Conservation (phyloP, 2,113 vertebrate genomes). For the Recurvirostra avosetta region DNA sequence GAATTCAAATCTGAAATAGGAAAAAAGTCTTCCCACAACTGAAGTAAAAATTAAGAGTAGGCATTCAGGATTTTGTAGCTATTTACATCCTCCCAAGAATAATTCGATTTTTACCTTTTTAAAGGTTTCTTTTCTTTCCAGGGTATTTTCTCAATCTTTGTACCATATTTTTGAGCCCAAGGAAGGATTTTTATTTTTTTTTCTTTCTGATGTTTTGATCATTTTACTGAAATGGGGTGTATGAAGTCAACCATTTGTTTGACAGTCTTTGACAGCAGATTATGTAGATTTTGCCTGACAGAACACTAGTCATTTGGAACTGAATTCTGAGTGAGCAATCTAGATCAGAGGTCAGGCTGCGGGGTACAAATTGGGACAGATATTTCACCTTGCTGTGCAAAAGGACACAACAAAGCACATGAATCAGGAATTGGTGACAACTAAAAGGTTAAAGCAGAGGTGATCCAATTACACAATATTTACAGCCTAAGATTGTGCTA, state of each 20-base stretch:
- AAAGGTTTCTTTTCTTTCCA: background rate
- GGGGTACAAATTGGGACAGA: conserved; percentile 47
- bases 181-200: background rate
- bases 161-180: background rate
- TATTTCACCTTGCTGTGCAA: conserved; percentile 55
- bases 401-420: conserved; percentile 47
- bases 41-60: background rate
- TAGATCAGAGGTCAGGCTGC: conserved; percentile 62
- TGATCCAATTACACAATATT: conserved; percentile 70
- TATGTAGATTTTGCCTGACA: conserved; percentile 70
- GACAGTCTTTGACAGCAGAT: conserved; percentile 75
- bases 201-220: conserved; percentile 65
- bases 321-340: conserved; percentile 61
- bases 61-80: background rate
- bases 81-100: background rate
- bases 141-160: background rate
- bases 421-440: conserved; percentile 40
- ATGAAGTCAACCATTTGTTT: conserved; percentile 74
- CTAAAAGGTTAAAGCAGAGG: conserved; percentile 61
- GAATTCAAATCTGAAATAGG: background rate
- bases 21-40: background rate
- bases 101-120: background rate
- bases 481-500: conserved; percentile 57
- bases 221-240: conserved; percentile 67
- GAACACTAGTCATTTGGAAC: conserved; percentile 60